These are phyloP conservation scores for Lagorchestes hirsutus DNA, from an alignment of 2,797 vertebrate species.

Conservation along the genomic window DNA sequence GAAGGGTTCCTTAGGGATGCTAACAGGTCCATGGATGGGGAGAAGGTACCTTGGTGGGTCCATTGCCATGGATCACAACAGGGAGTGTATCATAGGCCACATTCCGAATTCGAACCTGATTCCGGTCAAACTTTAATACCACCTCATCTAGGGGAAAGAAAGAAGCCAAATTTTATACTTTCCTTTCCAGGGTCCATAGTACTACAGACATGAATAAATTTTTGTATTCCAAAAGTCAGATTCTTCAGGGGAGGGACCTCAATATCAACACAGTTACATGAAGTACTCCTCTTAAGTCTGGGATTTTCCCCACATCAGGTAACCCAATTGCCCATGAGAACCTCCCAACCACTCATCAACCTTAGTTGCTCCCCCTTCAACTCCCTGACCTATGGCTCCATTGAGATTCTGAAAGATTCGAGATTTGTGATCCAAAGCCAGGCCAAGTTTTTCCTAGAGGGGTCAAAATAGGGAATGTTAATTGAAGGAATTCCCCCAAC, in stretches of 20 bases:
- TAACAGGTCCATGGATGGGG: not conserved
- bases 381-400: slow-evolving; percentile 90
- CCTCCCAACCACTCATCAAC: not conserved
- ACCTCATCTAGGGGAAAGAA: slow-evolving; percentile 89
- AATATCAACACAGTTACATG: not conserved
- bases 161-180: not conserved
- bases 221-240: not conserved
- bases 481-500: not conserved
- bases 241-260: not conserved
- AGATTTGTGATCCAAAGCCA: slow-evolving; percentile 92
- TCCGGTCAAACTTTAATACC: slow-evolving; percentile 92
- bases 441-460: slow-evolving; percentile 89
- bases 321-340: not conserved
- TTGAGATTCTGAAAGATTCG: slow-evolving; percentile 94
- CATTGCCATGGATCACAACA: slow-evolving; percentile 93
- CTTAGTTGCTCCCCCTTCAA: not conserved
- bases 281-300: not conserved
- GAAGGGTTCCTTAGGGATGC: not conserved
- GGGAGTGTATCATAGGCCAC: slow-evolving; percentile 93
- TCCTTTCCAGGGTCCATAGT: not conserved
- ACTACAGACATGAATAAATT: not conserved
- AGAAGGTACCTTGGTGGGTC: slow-evolving; percentile 92
- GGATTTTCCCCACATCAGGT: not conserved
- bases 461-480: not conserved
- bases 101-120: slow-evolving; percentile 91